Evolutionary conservation across 2,797 vertebrate species (phyloP).

Genomic region (Schizopygopsis malacanthus): DNA sequence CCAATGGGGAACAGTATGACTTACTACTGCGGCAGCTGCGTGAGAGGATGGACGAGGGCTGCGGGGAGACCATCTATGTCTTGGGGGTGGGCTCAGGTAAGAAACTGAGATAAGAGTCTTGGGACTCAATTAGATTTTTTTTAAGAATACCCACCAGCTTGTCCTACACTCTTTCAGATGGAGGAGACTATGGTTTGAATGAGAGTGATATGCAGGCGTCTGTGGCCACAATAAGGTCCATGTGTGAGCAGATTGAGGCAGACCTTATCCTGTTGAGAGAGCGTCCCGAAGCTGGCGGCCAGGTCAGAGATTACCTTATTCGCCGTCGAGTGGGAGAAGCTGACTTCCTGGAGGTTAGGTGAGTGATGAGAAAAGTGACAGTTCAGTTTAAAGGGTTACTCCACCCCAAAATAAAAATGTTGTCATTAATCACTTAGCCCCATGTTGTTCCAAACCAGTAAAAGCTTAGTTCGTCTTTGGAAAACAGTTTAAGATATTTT

Average conservation of each 20-base stretch:
- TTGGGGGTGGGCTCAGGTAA: slow-evolving; percentile 97
- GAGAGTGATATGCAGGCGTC: slow-evolving; percentile 96
- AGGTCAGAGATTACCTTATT: slow-evolving; percentile 93
- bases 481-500: too few species aligned
- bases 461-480: too few species aligned
- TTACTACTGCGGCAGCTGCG: slow-evolving; percentile 91
- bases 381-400: too few species aligned
- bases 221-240: slow-evolving; percentile 91
- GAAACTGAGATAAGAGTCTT: slow-evolving; percentile 42
- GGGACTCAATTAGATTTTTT: not conserved
- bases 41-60: slow-evolving; percentile 96
- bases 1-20: slow-evolving; percentile 96
- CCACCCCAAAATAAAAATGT: too few species aligned
- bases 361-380: slow-evolving; percentile 66
- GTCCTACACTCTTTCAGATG: slow-evolving; percentile 77
- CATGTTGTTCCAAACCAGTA: too few species aligned
- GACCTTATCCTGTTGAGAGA: slow-evolving; percentile 93
- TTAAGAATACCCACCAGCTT: not conserved
- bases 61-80: slow-evolving; percentile 98
- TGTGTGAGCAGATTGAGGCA: slow-evolving; percentile 93
- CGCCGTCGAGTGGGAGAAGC: slow-evolving; percentile 94
- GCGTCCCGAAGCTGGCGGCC: slow-evolving; percentile 88
- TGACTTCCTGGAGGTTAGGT: slow-evolving; percentile 99
- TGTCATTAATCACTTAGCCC: too few species aligned
- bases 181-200: slow-evolving; percentile 93